Evolutionary conservation across 2,797 vertebrate species (phyloP).

Genomic region (Coregonus sp.): DNA sequence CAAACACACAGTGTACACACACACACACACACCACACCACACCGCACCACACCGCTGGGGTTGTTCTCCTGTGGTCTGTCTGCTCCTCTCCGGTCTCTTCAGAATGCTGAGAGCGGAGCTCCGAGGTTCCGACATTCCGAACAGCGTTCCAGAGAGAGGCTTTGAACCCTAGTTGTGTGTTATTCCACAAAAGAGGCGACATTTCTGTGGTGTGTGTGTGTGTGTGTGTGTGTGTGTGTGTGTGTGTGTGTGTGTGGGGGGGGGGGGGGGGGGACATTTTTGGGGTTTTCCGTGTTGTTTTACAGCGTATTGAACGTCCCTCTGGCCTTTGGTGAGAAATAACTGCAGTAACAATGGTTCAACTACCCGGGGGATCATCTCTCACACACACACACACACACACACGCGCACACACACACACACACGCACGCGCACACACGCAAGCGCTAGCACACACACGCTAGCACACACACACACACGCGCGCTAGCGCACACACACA

Average conservation of each 20-base stretch:
- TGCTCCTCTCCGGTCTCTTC: conserved; percentile 43
- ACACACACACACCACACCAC: conserved; percentile 1
- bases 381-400: neutral
- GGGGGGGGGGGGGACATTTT: too few relatives aligned
- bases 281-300: conserved; percentile 30
- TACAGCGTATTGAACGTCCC: conserved; percentile 22
- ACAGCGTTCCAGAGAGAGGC: conserved; percentile 69
- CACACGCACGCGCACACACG: too few relatives aligned
- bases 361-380: conserved; percentile 36
- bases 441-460: neutral
- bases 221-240: neutral
- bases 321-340: conserved; percentile 14
- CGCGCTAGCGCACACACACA: too few relatives aligned
- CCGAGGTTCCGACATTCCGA: conserved; percentile 64
- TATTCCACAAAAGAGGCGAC: conserved; percentile 29
- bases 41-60: neutral
- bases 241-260: neutral
- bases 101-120: conserved; percentile 43
- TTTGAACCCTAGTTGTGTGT: conserved; percentile 54
- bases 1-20: neutral
- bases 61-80: conserved; percentile 47
- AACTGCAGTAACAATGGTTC: conserved; percentile 15
- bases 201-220: conserved; percentile 24
- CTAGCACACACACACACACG: too few relatives aligned
- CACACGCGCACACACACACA: neutral